These are phyloP conservation scores for Lophotriccus pileatus DNA, from an alignment of 2,797 vertebrate species.

Conservation along the genomic window DNA sequence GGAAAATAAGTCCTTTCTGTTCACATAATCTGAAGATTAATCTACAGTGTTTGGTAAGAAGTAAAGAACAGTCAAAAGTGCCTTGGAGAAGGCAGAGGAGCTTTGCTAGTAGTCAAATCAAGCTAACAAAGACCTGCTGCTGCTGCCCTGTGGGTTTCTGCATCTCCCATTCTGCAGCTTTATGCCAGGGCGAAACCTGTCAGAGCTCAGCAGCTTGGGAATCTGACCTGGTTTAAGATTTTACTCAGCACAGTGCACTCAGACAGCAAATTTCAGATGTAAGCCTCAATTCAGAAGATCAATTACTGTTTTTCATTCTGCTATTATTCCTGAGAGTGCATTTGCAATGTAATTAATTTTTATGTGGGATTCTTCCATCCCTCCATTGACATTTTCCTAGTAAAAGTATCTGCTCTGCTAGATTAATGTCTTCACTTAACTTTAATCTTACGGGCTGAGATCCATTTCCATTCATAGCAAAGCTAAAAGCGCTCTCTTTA, in stretches of 20 bases:
- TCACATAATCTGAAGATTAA: not conserved
- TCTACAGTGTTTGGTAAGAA: not conserved
- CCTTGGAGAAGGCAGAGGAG: not conserved
- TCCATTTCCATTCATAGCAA: not conserved
- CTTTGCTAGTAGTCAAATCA: not conserved
- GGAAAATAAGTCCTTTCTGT: not conserved
- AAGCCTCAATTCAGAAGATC: not conserved
- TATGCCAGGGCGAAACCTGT: not conserved
- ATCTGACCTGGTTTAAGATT: constrained; percentile 31
- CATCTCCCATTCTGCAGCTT: not conserved
- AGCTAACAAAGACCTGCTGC: not conserved
- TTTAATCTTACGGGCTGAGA: constrained; percentile 19
- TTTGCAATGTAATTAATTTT: constrained; percentile 63
- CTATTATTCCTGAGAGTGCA: constrained; percentile 21
- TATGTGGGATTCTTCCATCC: not conserved
- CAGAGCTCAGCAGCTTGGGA: not conserved
- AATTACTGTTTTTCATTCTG: constrained; percentile 22
- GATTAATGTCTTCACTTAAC: constrained; percentile 27
- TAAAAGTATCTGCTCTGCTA: not conserved
- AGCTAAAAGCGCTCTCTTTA: not conserved
- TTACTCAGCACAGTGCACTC: not conserved
- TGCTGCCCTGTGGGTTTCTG: not conserved
- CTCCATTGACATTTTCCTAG: not conserved
- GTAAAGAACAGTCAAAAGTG: not conserved
- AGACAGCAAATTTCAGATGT: constrained; percentile 1